Percentiles rank a stretch among this genome's conserved stretches.
Conservation (phyloP, 2,113 vertebrate species). For the Furnarius figulus region DNA sequence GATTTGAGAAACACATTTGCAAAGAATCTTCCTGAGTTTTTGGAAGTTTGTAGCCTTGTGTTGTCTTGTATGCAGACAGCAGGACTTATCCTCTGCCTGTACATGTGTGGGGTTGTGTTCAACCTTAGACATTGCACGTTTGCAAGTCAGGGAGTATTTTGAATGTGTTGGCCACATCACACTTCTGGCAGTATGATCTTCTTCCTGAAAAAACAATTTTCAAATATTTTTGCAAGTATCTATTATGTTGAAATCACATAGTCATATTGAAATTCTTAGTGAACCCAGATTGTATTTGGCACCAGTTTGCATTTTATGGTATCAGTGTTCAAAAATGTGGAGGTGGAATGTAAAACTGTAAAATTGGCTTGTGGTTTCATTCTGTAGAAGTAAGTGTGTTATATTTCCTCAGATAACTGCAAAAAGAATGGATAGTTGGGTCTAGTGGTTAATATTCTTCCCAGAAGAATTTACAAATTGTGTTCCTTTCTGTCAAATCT, state of each 20-base stretch:
- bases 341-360: background rate
- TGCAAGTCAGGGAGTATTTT: background rate
- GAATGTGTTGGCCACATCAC: background rate
- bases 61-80: background rate
- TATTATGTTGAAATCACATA: background rate
- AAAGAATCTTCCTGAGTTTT: background rate
- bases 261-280: background rate
- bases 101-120: background rate
- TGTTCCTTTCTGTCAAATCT: constrained; percentile 3
- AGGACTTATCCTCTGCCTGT: background rate
- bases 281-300: background rate
- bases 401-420: background rate
- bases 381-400: background rate
- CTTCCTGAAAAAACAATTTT: background rate
- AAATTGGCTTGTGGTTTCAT: background rate
- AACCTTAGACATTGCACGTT: background rate
- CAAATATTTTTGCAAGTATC: background rate
- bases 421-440: background rate
- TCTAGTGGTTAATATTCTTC: background rate
- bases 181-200: background rate
- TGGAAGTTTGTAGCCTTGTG: background rate
- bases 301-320: background rate
- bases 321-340: background rate
- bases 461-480: background rate
- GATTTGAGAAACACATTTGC: background rate